These are phyloP conservation scores for Haliclona indistincta DNA, from an alignment of 37 sponge, comb jelly and placozoan genomes.

Conservation along the genomic window DNA sequence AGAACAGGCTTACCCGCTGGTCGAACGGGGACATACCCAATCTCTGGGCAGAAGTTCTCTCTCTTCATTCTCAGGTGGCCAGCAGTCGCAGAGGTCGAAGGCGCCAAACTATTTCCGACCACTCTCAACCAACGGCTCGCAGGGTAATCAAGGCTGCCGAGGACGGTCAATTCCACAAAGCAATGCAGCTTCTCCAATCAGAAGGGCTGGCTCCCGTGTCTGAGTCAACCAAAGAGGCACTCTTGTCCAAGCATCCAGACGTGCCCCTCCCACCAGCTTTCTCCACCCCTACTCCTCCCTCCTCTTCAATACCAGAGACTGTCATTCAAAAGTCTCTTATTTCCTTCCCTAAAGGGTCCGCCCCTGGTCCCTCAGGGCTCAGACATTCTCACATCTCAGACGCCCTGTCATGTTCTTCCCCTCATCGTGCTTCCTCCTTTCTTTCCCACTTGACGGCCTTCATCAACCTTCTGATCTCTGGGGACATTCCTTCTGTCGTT, in stretches of 20 bases:
- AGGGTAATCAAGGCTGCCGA: conserved; percentile 3
- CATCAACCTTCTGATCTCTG: neutral
- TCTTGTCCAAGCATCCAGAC: conserved; percentile 6
- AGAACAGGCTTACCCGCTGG: neutral
- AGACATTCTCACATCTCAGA: conserved; percentile 11
- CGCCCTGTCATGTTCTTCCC: conserved; percentile 16
- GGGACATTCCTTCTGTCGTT: neutral
- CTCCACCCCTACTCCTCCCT: conserved; percentile 2
- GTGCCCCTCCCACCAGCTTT: neutral
- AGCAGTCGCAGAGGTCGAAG: neutral
- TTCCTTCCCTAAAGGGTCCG: conserved; percentile 20
- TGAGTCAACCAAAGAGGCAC: neutral
- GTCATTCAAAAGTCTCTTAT: neutral
- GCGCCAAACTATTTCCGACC: neutral
- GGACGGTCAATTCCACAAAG: conserved; percentile 13
- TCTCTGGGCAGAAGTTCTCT: neutral
- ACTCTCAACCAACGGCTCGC: neutral
- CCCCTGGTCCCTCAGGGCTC: conserved; percentile 16
- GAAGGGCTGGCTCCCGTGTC: neutral
- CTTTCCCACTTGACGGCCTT: neutral
- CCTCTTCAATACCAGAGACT: neutral
- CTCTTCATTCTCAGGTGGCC: neutral
- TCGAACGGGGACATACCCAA: neutral
- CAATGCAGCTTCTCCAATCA: conserved; percentile 17
- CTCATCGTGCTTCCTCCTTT: neutral